Evolutionary conservation across 1,140 invertebrate genomes (phyloP).

Genomic region (Euschistus heros): DNA sequence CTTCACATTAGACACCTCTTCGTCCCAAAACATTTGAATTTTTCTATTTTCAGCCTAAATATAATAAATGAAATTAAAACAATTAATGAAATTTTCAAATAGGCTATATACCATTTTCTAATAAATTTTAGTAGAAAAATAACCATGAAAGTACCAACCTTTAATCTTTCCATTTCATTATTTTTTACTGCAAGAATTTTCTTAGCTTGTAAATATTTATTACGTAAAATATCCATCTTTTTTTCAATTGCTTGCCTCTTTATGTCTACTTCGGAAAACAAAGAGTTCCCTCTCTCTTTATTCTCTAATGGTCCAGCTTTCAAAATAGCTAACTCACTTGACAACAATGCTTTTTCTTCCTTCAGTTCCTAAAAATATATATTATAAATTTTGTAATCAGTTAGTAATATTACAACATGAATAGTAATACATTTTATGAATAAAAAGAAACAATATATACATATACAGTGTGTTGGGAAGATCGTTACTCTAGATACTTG

Average conservation of each 20-base stretch:
- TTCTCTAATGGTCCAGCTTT: conserved; percentile 20
- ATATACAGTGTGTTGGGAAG: neutral
- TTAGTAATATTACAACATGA: neutral
- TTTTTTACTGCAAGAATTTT: conserved; percentile 18
- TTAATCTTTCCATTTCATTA: conserved; percentile 23
- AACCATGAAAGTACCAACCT: conserved; percentile 13
- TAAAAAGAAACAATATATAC: neutral
- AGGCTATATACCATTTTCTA: neutral
- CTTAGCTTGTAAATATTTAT: conserved; percentile 25
- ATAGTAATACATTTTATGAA: neutral
- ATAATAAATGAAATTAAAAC: neutral
- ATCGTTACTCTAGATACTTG: neutral
- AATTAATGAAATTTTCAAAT: neutral
- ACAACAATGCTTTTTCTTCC: conserved; percentile 25
- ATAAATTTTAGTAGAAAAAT: neutral
- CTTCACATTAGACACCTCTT: neutral
- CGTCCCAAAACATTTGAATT: conserved; percentile 6
- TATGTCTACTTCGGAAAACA: conserved; percentile 28
- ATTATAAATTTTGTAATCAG: neutral
- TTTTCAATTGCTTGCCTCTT: conserved; percentile 22
- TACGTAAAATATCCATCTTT: conserved; percentile 17
- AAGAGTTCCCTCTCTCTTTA: conserved; percentile 25
- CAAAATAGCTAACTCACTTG: conserved; percentile 18
- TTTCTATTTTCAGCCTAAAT: conserved; percentile 4
- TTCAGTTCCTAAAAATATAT: conserved; percentile 16